phyloP scores from a whole-genome alignment of 2,113 vertebrate genomes.

The Gymnarchus niloticus region DNA sequence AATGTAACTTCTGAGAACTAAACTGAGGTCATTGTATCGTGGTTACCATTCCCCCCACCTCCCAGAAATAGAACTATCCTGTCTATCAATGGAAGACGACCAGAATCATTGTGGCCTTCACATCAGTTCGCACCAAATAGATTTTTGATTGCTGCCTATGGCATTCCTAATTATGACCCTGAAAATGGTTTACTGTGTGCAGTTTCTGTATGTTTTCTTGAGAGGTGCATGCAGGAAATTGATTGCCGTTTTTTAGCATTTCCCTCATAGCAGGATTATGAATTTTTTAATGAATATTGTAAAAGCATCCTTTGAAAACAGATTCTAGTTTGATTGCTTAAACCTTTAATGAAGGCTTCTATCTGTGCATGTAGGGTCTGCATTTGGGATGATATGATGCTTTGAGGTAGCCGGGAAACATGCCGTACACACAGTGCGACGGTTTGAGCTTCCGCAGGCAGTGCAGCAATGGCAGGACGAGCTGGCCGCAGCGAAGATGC shows the following conservation, averaged over 20 bases:
- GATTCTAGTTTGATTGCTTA: neutral
- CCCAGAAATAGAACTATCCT: neutral
- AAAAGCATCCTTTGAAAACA: neutral
- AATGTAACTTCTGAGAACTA: neutral
- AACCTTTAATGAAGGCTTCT: neutral
- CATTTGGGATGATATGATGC: neutral
- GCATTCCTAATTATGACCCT: no score
- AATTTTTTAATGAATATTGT: neutral
- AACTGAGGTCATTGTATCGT: neutral
- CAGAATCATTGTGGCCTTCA: neutral
- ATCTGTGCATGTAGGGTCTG: neutral
- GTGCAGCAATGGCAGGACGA: no score
- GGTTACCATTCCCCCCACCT: neutral
- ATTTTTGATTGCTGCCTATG: neutral
- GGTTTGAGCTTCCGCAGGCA: neutral
- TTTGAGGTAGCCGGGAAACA: neutral
- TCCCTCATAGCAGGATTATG: neutral
- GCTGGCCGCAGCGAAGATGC: neutral
- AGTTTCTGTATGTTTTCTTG: neutral
- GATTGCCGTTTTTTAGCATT: neutral
- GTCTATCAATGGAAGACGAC: neutral
- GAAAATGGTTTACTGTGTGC: neutral
- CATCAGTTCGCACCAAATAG: neutral
- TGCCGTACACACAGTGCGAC: neutral
- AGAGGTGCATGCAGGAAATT: neutral